These are phyloP conservation scores for Pristionchus maxplancki DNA, from an alignment of 2,888 invertebrate species.

Conservation along the genomic window DNA sequence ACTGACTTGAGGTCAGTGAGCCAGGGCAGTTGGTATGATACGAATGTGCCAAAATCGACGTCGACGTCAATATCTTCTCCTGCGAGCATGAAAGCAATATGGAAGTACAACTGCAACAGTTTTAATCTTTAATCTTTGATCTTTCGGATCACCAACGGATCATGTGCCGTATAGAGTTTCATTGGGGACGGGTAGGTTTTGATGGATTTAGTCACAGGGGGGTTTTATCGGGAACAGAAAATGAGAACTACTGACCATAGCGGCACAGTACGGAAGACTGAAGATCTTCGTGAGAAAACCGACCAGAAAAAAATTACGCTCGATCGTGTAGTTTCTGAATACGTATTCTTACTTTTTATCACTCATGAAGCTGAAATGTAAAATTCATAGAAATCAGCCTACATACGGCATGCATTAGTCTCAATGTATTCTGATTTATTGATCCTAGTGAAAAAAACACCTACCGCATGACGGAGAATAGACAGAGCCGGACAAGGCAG, in stretches of 20 bases:
- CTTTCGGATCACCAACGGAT: too few relatives aligned
- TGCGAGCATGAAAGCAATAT: neutral
- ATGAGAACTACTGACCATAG: neutral
- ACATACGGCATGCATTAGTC: too few relatives aligned
- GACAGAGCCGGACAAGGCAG: neutral
- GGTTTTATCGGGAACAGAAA: neutral
- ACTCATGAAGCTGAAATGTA: too few relatives aligned
- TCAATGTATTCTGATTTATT: too few relatives aligned
- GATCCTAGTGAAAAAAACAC: too few relatives aligned
- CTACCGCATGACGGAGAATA: neutral
- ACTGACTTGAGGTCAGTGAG: neutral
- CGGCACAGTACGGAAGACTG: neutral
- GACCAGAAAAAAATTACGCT: neutral
- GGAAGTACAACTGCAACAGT: neutral
- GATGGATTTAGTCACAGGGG: too few relatives aligned
- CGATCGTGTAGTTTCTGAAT: neutral
- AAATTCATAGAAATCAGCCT: too few relatives aligned
- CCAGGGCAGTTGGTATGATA: neutral
- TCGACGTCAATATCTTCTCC: neutral
- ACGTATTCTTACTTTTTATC: too few relatives aligned
- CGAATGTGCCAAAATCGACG: neutral
- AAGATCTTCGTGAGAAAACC: neutral
- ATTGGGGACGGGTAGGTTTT: too few relatives aligned
- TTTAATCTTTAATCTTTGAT: neutral
- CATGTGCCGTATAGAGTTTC: too few relatives aligned